Evolutionary conservation across 2,797 vertebrate genomes (phyloP), one percentile per base, ranked within the genome.

Genomic region (Cyprinella venusta): DNA sequence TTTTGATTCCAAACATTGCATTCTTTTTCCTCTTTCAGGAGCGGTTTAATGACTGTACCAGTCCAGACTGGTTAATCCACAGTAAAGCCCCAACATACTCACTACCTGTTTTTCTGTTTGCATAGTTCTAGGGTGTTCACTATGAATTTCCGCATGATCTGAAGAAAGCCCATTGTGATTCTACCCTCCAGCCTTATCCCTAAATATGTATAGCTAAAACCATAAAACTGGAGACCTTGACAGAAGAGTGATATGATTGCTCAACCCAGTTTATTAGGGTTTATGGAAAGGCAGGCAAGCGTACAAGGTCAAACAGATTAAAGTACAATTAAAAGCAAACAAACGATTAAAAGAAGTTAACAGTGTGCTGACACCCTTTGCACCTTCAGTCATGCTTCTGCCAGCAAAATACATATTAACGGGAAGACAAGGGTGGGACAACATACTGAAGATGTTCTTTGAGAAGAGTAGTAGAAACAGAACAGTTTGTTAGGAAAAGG

Each of bases 311-410:
- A 69, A 38, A 48, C 40, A 68, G 71, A 64, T 64, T 68, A 78
- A 80, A 68, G 48, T 48, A 70, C 83, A 79, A 87, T 80, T 85
- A 80, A 81, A 45, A 83, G 80, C 83, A 77, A 71, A 85, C 76
- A 83, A 85, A 61, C 30, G 15, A 68, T 84, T 84, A 84, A 81
- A 63, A 87, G 38, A 19, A 52, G 61, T 69, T 69, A 74, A 82
- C 26, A n/a, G 48, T 80, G 69, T 19, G 64, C 71, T 26, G 45
- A 68, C 89, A 83, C 65, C 81, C 68, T 21, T 88, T 65, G 83
- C 54, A 87, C 79, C 83, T 82, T 86, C 80, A 48, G 24, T 48
- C 38, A 61, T 61, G 12, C 38, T 48, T 64, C 18, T 56, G 61
- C 36, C 16, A 38, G n/a, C 42, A 76, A 54, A 54, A 56, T 52